Conservation (phyloP, 2,113 vertebrate genomes). For the Neofelis nebulosa region DNA sequence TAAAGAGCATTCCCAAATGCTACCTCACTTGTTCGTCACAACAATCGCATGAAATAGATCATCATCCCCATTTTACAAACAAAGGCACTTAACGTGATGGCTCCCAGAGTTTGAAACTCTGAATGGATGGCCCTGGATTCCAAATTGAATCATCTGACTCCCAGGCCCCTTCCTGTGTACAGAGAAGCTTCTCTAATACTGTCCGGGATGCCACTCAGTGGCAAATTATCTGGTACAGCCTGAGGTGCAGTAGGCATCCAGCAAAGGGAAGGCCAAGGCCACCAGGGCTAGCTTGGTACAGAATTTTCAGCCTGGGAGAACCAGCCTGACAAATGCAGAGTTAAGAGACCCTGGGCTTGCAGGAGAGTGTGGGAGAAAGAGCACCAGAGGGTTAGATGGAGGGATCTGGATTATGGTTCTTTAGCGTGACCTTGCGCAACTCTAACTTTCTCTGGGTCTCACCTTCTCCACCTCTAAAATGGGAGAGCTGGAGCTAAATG, state of each 20-base stretch:
- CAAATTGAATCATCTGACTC: not conserved
- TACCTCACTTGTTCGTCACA: not conserved
- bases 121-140: not conserved
- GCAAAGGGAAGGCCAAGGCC: not conserved
- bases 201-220: not conserved
- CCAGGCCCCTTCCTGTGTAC: not conserved
- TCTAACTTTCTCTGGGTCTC: not conserved
- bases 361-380: not conserved
- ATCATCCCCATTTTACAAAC: not conserved
- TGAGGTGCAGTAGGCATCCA: too few species aligned
- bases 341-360: not conserved
- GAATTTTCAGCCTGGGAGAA: not conserved
- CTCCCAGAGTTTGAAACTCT: not conserved
- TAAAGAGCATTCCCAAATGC: not conserved
- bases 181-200: not conserved
- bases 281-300: not conserved
- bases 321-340: not conserved
- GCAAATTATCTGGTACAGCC: accelerated
- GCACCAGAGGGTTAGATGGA: not conserved
- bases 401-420: not conserved
- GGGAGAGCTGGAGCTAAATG: not conserved
- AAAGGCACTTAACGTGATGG: not conserved
- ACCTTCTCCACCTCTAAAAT: constrained; percentile 20
- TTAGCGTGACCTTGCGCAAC: not conserved
- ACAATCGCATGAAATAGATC: not conserved